Percentiles rank a stretch among this genome's conserved stretches.
Evolutionary conservation across 2,888 invertebrate species (phyloP).

Genomic region (Pseudoips prasinana): DNA sequence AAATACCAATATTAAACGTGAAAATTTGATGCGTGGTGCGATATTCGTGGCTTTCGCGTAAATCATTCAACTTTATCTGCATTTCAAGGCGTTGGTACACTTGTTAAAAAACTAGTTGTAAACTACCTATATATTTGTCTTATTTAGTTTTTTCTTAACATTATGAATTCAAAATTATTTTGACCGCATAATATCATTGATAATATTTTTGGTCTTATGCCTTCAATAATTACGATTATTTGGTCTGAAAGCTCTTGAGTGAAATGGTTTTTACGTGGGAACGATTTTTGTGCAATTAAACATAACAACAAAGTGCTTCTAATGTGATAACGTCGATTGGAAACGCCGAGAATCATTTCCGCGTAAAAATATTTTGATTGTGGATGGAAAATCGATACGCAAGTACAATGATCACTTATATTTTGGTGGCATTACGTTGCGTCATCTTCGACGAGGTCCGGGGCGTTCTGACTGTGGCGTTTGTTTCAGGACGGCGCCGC

Average conservation of each 20-base stretch:
- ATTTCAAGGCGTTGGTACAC: no score
- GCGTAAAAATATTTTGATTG: conserved; percentile 82
- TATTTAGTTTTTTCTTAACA: conserved; percentile 8
- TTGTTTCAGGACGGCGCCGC: conserved; percentile 78
- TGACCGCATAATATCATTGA: conserved; percentile 9
- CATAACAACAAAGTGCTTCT: conserved; percentile 65
- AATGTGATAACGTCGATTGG: conserved; percentile 72
- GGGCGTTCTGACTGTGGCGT: conserved; percentile 39
- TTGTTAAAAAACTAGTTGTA: conserved; percentile 4
- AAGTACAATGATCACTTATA: conserved; percentile 65
- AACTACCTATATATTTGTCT: conserved; percentile 5
- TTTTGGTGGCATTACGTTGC: conserved; percentile 36
- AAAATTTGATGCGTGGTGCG: conserved; percentile 43
- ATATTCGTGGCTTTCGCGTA: conserved; percentile 20
- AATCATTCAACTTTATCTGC: conserved; percentile 4
- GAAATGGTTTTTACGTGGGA: conserved; percentile 83
- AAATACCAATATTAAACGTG: conserved; percentile 18
- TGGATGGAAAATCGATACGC: conserved; percentile 81
- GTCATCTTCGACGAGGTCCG: conserved; percentile 28
- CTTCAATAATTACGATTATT: conserved; percentile 49
- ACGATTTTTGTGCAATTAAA: conserved; percentile 80
- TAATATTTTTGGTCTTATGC: conserved; percentile 31
- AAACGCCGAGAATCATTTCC: conserved; percentile 83
- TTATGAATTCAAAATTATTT: conserved; percentile 24
- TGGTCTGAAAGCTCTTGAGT: conserved; percentile 82